Evolutionary conservation across 2,113 vertebrate species (phyloP).

Genomic region (Smithornis capensis): DNA sequence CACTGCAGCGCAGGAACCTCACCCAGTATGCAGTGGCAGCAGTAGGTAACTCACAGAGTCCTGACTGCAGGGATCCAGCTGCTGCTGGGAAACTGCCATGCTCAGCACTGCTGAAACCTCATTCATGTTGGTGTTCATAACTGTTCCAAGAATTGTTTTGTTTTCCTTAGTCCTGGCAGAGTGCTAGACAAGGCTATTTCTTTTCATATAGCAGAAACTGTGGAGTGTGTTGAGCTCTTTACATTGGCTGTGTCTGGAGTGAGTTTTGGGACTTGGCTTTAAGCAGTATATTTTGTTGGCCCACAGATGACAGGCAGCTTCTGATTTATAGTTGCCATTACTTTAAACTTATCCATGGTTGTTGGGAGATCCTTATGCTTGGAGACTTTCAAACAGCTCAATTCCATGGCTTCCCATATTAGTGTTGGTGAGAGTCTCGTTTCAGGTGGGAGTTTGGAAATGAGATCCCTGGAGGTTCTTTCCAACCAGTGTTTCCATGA

Average conservation of each 20-base stretch:
- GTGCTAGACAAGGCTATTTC: neutral
- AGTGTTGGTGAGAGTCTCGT: neutral
- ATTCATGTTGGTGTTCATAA: neutral
- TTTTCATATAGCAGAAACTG: neutral
- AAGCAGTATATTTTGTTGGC: neutral
- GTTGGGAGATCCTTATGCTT: neutral
- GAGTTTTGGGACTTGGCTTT: neutral
- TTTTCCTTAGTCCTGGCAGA: neutral
- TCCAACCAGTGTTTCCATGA: neutral
- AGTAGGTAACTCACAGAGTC: slow-evolving; percentile 79
- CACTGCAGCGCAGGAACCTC: slow-evolving; percentile 84
- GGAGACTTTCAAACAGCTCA: neutral
- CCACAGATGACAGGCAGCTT: neutral
- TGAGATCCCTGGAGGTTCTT: neutral
- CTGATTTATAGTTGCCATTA: neutral
- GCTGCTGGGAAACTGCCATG: neutral
- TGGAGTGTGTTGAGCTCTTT: neutral
- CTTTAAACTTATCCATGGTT: neutral
- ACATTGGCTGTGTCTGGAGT: neutral
- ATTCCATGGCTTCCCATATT: neutral
- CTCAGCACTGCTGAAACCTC: neutral
- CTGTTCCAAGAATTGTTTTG: neutral
- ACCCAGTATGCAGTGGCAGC: slow-evolving; percentile 86
- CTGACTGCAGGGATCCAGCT: neutral
- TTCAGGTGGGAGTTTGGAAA: neutral